phyloP scores from a whole-genome alignment of 2,888 invertebrate genomes.

The Dioctria rufipes region DNA sequence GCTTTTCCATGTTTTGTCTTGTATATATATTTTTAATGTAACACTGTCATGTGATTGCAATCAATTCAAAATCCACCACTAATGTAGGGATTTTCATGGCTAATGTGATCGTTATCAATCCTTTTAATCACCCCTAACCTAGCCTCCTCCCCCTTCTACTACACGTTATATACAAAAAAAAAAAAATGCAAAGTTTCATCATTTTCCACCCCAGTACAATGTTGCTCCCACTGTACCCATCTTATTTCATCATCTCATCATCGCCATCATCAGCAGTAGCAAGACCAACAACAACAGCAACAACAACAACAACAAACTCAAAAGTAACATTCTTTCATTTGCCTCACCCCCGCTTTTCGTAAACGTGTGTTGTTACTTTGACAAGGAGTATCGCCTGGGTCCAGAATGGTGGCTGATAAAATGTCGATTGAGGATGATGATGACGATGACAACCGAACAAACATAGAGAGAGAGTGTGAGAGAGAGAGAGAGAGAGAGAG shows the following conservation, averaged over 20 bases:
- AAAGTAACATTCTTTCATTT: too few relatives aligned
- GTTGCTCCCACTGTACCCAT: neutral
- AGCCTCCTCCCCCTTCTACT: neutral
- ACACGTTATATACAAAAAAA: neutral
- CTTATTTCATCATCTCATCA: neutral
- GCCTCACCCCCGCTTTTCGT: neutral
- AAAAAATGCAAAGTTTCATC: constrained; percentile 34
- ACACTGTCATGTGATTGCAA: constrained; percentile 48
- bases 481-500: neutral
- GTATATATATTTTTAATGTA: constrained; percentile 41
- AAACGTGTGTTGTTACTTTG: neutral
- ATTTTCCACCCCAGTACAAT: constrained; percentile 1
- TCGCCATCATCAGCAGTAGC: constrained; percentile 9
- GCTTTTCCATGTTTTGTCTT: neutral
- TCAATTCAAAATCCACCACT: constrained; percentile 49
- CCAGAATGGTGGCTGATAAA: neutral
- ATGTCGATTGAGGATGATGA: constrained; percentile 2
- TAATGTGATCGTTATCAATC: constrained; percentile 54
- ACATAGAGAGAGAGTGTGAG: neutral
- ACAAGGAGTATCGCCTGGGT: neutral
- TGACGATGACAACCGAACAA: neutral
- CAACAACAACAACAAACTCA: too few relatives aligned
- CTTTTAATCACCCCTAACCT: constrained; percentile 47
- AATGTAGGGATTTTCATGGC: constrained; percentile 52
- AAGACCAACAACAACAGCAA: too few relatives aligned